Percentiles rank a stretch among this genome's conserved stretches.
Evolutionary conservation across 2,797 vertebrate species (phyloP).

Genomic region (Gymnoscopelus microlampas): DNA sequence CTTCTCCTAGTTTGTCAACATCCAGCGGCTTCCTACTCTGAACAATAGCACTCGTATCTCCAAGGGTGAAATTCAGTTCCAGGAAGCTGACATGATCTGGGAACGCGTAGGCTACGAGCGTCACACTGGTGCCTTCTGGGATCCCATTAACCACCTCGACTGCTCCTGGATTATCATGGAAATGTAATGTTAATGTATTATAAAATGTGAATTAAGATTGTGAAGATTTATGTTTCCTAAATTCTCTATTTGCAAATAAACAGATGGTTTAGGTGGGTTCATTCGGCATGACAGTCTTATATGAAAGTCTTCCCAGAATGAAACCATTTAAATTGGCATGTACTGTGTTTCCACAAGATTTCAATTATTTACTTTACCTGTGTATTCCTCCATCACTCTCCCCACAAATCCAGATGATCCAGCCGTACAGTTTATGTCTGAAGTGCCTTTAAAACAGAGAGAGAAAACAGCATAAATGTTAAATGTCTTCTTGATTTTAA

Average conservation of each 20-base stretch:
- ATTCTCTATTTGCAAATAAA: background rate
- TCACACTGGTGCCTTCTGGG: background rate
- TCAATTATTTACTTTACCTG: conserved; percentile 47
- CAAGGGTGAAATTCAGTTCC: conserved; percentile 40
- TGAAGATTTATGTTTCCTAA: no score
- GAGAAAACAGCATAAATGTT: conserved; percentile 8
- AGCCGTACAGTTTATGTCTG: conserved; percentile 35
- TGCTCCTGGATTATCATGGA: conserved; percentile 64
- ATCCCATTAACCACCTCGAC: conserved; percentile 74
- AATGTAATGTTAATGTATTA: background rate
- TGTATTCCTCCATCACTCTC: conserved; percentile 50
- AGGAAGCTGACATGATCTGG: conserved; percentile 29
- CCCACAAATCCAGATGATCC: background rate
- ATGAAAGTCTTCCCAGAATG: no score
- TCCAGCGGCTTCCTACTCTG: conserved; percentile 63
- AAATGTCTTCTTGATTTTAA: no score
- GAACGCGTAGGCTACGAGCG: background rate
- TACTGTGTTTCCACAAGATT: background rate
- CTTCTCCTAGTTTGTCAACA: conserved; percentile 56
- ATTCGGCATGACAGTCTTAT: background rate
- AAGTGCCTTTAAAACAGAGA: conserved; percentile 48
- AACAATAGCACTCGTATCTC: conserved; percentile 41
- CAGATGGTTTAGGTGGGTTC: background rate
- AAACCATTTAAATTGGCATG: no score
- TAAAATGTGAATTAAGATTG: no score